Evolutionary conservation across 30 jellyfish, hydroid and myxozoan genomes (phyloP).

Genomic region (Hydractinia echinata): DNA sequence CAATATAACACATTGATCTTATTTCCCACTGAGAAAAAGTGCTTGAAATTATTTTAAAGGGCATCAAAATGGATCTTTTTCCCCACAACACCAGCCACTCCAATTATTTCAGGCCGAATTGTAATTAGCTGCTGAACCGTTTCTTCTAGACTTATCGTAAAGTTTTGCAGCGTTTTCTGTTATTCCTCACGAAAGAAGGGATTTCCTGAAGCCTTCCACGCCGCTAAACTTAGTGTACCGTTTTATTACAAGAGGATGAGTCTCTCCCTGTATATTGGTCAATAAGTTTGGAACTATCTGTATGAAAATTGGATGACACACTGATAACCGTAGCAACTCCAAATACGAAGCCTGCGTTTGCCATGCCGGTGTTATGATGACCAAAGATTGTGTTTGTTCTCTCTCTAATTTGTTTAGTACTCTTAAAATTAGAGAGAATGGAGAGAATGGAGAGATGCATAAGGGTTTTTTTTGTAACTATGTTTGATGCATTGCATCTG

Average conservation of each 20-base stretch:
- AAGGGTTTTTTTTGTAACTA: background rate
- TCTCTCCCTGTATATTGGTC: background rate
- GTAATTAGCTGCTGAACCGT: no score
- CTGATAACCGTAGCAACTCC: background rate
- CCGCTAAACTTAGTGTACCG: background rate
- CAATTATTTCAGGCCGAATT: conserved; percentile 23
- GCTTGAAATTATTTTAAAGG: no score
- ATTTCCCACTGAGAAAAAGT: no score
- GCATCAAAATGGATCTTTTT: no score
- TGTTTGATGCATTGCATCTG: background rate
- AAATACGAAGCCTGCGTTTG: background rate
- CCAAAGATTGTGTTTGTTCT: background rate
- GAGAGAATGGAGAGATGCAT: conserved; percentile 1
- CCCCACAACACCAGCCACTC: conserved; percentile 33
- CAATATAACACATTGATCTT: no score
- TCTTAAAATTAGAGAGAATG: no score
- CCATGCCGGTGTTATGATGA: conserved; percentile 8
- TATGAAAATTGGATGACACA: background rate
- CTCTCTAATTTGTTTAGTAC: background rate
- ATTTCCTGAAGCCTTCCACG: conserved; percentile 11
- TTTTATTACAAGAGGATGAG: background rate
- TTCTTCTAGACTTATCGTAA: no score
- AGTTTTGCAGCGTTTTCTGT: conserved; percentile 22
- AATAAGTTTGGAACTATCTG: background rate
- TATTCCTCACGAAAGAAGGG: background rate